These are phyloP conservation scores for Drosophila ohnishii DNA, from an alignment of 1,140 invertebrate species.

Conservation along the genomic window DNA sequence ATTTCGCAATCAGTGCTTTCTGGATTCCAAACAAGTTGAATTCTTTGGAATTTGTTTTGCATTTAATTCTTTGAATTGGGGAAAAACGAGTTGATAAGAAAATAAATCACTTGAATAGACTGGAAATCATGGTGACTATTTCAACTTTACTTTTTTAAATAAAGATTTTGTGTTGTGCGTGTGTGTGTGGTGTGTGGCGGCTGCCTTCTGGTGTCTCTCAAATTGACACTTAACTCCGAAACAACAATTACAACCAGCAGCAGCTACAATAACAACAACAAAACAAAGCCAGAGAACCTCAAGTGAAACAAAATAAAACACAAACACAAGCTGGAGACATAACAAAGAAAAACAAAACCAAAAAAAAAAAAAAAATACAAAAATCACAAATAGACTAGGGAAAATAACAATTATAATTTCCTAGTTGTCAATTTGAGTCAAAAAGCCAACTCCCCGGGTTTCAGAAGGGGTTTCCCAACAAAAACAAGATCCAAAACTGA, in stretches of 20 bases:
- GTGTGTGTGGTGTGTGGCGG: background rate
- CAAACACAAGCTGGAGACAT: constrained; percentile 12
- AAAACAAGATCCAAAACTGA: background rate
- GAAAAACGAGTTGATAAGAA: constrained; percentile 4
- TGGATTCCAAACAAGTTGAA: background rate
- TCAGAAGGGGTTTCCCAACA: background rate
- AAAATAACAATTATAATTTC: constrained; percentile 37
- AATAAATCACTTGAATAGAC: background rate
- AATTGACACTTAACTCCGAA: constrained; percentile 27
- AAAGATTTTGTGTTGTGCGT: background rate
- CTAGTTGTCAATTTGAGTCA: background rate
- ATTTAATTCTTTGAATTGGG: constrained; percentile 1
- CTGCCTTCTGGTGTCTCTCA: background rate
- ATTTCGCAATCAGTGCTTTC: constrained; percentile 11
- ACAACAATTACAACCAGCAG: constrained; percentile 12
- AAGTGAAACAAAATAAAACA: constrained; percentile 13
- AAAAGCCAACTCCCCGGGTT: background rate
- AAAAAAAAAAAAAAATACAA: background rate
- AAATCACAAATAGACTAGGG: constrained; percentile 38
- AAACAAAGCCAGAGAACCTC: constrained; percentile 35
- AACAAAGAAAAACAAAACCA: constrained; percentile 11
- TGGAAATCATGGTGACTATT: too few relatives aligned
- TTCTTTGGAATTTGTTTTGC: constrained; percentile 3
- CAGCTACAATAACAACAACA: constrained; percentile 37
- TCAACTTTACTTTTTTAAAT: background rate